Evolutionary conservation across 2,888 invertebrate species (phyloP).

Genomic region (Branchellion lobata): DNA sequence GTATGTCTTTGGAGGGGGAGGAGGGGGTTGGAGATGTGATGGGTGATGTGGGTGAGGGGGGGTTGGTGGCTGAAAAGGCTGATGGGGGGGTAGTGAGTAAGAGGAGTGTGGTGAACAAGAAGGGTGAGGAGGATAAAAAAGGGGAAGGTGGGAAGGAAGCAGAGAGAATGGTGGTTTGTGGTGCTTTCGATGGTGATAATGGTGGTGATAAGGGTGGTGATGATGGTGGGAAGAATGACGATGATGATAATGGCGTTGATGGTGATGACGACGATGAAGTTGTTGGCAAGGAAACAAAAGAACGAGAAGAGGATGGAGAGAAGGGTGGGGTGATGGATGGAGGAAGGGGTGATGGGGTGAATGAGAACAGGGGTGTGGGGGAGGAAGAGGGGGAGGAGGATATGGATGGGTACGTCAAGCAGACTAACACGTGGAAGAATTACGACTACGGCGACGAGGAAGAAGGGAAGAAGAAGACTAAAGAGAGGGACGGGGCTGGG

Average conservation of each 20-base stretch:
- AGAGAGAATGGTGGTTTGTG: no score
- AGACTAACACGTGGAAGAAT: constrained; percentile 36
- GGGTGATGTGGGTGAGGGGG: no score
- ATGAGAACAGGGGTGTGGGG: not conserved
- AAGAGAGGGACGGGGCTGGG: not conserved
- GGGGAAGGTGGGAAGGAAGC: not conserved
- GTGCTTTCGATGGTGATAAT: not conserved
- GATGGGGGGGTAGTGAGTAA: no score
- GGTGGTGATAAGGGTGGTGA: not conserved
- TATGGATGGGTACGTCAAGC: constrained; percentile 27
- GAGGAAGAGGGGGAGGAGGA: constrained; percentile 12
- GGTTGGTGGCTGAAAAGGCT: not conserved
- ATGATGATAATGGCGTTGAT: not conserved
- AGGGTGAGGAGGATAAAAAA: no score
- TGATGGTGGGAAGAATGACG: not conserved
- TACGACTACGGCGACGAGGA: constrained; percentile 31
- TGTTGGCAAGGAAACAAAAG: not conserved
- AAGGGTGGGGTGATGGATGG: not conserved
- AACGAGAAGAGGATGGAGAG: not conserved
- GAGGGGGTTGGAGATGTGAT: not conserved
- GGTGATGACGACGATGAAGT: not conserved
- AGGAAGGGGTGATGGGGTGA: not conserved
- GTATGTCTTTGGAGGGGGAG: not conserved
- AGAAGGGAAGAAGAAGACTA: not conserved
- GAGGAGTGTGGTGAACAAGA: no score